These are phyloP conservation scores for Grallaria varia DNA, from an alignment of 2,113 vertebrate species.

Conservation along the genomic window DNA sequence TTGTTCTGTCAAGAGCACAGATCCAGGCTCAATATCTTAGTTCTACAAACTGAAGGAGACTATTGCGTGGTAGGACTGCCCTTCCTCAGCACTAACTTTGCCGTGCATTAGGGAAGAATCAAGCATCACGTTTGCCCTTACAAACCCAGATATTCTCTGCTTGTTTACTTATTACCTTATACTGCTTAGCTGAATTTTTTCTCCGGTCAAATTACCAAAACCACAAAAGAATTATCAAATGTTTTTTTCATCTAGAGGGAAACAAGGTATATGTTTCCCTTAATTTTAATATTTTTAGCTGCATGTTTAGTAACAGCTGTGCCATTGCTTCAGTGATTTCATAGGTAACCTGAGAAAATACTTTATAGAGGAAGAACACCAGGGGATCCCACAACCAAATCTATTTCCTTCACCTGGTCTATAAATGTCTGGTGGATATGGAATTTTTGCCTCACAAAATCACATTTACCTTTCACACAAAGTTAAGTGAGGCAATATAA, in stretches of 20 bases:
- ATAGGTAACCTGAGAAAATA: constrained; percentile 58
- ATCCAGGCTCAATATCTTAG: neutral
- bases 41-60: neutral
- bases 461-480: constrained; percentile 23
- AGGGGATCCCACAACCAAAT: constrained; percentile 33
- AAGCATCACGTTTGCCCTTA: neutral
- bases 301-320: neutral
- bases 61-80: no score
- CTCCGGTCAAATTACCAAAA: constrained; percentile 3
- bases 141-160: neutral
- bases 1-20: neutral
- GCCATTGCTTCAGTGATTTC: constrained; percentile 34
- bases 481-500: constrained; percentile 37
- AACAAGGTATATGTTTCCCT: neutral
- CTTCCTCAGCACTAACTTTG: neutral
- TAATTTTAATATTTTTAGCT: neutral
- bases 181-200: neutral
- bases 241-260: neutral
- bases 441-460: constrained; percentile 58
- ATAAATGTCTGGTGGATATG: constrained; percentile 2
- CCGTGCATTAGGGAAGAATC: neutral
- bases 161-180: neutral
- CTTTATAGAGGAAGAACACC: constrained; percentile 22
- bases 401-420: constrained; percentile 43
- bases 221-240: neutral